phyloP scores from a whole-genome alignment of 1,140 invertebrate genomes.

The Brachionus angularis region DNA sequence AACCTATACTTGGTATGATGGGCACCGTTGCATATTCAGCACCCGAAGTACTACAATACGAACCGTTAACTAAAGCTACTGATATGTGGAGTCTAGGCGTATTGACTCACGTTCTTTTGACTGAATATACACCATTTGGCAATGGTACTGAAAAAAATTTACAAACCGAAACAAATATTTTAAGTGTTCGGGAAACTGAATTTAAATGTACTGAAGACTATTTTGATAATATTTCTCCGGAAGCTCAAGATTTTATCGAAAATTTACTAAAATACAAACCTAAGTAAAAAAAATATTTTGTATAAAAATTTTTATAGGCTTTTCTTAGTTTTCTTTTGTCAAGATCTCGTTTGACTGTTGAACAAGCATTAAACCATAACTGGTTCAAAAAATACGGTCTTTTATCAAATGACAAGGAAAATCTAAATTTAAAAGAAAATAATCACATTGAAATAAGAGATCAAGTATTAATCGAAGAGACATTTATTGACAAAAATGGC shows the following conservation, averaged over 20 bases:
- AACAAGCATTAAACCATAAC: constrained; percentile 21
- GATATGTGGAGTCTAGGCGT: constrained; percentile 76
- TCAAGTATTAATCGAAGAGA: background rate
- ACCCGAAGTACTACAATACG: constrained; percentile 87
- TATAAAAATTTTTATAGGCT: background rate
- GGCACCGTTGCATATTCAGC: constrained; percentile 76
- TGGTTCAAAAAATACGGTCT: constrained; percentile 35
- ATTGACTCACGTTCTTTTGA: constrained; percentile 80
- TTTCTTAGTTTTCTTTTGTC: background rate
- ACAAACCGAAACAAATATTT: constrained; percentile 23
- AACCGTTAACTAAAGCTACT: constrained; percentile 74
- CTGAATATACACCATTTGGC: constrained; percentile 41
- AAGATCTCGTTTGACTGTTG: constrained; percentile 25
- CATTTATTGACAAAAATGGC: background rate
- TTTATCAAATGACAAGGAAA: constrained; percentile 12
- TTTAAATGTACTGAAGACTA: constrained; percentile 86
- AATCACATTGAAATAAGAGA: background rate
- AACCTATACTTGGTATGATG: constrained; percentile 48
- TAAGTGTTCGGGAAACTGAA: constrained; percentile 65
- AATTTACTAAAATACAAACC: constrained; percentile 71
- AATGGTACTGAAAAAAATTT: constrained; percentile 28
- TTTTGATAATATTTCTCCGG: constrained; percentile 75
- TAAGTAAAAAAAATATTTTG: constrained; percentile 66
- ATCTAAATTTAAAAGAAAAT: constrained; percentile 25
- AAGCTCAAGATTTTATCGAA: constrained; percentile 83